Evolutionary conservation across 1,140 invertebrate genomes (phyloP).

Genomic region (Meloidogyne hapla): DNA sequence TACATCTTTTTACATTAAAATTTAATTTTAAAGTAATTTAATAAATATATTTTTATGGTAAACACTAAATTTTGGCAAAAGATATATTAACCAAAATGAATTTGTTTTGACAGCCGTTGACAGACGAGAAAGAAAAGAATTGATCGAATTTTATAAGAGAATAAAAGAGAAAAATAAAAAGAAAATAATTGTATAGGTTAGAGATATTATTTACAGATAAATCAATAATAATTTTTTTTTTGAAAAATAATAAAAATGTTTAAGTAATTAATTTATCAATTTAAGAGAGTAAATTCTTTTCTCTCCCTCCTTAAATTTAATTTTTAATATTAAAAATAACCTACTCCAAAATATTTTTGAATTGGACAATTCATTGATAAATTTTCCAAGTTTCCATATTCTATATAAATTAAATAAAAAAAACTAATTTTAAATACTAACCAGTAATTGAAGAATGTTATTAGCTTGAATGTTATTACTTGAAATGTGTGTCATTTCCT

Average conservation of each 20-base stretch:
- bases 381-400: slow-evolving; percentile 18
- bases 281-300: too few relatives aligned
- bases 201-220: too few relatives aligned
- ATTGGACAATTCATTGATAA: slow-evolving; percentile 13
- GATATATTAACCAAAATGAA: too few relatives aligned
- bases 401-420: background rate
- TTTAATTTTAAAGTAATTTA: too few relatives aligned
- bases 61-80: too few relatives aligned
- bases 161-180: background rate
- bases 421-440: background rate
- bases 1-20: too few relatives aligned
- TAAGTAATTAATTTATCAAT: too few relatives aligned
- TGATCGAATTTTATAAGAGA: background rate
- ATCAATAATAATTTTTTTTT: too few relatives aligned
- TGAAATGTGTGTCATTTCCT: slow-evolving; percentile 30
- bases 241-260: too few relatives aligned
- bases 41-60: too few relatives aligned
- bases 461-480: slow-evolving; percentile 37
- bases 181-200: background rate
- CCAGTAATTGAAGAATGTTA: slow-evolving; percentile 21
- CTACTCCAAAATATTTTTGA: background rate
- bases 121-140: background rate
- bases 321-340: background rate
- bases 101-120: too few relatives aligned
- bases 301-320: background rate